phyloP scores from a whole-genome alignment of 1,140 invertebrate species.

The Homarus americanus region DNA sequence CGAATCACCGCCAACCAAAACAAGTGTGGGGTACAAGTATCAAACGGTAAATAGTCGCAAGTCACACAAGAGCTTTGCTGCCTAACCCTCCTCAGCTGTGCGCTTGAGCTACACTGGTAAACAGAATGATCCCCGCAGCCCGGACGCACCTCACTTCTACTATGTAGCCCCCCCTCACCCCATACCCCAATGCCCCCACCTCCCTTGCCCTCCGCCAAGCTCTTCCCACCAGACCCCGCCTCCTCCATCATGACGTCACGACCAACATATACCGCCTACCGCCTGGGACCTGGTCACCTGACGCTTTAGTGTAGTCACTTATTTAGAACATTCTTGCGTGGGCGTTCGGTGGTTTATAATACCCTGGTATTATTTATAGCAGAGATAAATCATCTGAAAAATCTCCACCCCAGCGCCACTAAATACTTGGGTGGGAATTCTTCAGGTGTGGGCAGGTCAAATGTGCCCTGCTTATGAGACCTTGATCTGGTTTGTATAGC shows the following conservation, averaged over 20 bases:
- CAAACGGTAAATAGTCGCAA: too few relatives aligned
- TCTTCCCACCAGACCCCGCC: background rate
- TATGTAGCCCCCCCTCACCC: background rate
- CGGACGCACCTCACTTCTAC: background rate
- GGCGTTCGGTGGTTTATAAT: too few relatives aligned
- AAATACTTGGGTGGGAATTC: too few relatives aligned
- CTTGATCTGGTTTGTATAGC: too few relatives aligned
- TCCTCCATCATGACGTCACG: slow-evolving; percentile 36
- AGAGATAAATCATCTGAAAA: too few relatives aligned
- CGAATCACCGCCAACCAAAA: background rate
- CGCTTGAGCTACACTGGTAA: background rate
- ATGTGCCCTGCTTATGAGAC: too few relatives aligned
- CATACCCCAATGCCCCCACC: background rate
- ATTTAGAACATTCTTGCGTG: too few relatives aligned
- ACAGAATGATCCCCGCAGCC: background rate
- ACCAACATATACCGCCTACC: slow-evolving; percentile 24
- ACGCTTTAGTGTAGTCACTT: too few relatives aligned
- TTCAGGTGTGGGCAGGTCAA: too few relatives aligned
- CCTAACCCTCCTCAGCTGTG: background rate
- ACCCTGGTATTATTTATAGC: too few relatives aligned
- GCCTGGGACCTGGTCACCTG: background rate
- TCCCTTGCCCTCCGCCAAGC: background rate
- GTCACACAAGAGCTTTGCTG: background rate
- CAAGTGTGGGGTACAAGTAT: background rate
- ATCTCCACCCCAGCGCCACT: too few relatives aligned